Base-by-base conservation (phyloP, 1,140 invertebrate species). In the Anastatus disparis region DNA sequence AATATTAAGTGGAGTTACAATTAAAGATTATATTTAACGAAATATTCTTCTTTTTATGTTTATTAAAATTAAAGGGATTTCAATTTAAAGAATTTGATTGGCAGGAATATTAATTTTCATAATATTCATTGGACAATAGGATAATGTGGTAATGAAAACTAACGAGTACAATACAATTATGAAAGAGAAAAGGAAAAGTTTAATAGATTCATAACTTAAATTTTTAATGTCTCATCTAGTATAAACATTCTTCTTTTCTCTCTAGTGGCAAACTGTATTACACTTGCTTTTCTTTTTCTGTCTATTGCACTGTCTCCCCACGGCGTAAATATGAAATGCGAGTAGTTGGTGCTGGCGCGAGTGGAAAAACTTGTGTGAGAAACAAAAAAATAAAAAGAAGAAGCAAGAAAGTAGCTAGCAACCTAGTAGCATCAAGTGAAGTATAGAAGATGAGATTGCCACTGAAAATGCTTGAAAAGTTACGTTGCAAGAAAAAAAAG, bases 381-480 rank as follows among this genome's bases (percentile, higher is more conserved):
- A n/a, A 58, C 38, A 69, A 61, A 58, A 69, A 59, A 29, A 46
- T 29, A 22, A 38, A 9, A n/a, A n/a, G 31, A 44, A 69, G 38
- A 62, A 31, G 48, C 67, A 69, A 13, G 20, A 9, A n/a, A n/a
- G n/a, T n/a, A n/a, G n/a, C n/a, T n/a, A n/a, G n/a, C n/a, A n/a
- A n/a, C n/a, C n/a, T n/a, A n/a, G n/a, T n/a, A 50, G 46, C 67
- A 44, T 20, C 67, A 53, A 69, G 52, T 56, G 52, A 64, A 58
- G 59, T 70, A 58, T 70, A 70, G 52, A 48, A 58, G 52, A 70
- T 70, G 61, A 70, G 52, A 70, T 70, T 70, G 68, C 52, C 27
- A 50, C 61, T 56, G 40, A 70, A 70, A 64, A 70, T 70, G 42
- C 68, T 70, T 64, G 40, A n/a, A 64, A 70, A 58, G 68, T 58